A percentile compares a stretch with the other conserved stretches of the same genome.
Conservation (phyloP, 1,140 invertebrate genomes). For the Portunus trituberculatus region DNA sequence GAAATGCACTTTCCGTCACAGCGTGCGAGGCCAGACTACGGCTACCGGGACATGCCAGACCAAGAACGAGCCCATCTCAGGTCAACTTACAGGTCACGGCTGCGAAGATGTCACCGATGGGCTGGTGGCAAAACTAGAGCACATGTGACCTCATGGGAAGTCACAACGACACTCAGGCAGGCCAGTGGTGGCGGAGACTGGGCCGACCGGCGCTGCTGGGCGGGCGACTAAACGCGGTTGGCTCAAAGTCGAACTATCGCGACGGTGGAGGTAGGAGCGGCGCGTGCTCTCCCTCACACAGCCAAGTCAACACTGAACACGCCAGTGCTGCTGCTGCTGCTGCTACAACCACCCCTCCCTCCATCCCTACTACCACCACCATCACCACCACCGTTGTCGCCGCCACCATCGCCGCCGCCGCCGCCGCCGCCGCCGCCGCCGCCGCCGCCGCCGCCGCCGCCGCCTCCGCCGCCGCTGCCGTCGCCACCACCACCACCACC, state of each 20-base stretch:
- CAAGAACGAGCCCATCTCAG: neutral
- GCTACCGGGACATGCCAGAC: neutral
- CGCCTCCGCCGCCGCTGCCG: neutral
- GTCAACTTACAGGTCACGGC: constrained; percentile 47
- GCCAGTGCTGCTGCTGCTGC: neutral
- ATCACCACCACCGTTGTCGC: neutral
- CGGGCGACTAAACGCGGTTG: constrained; percentile 28
- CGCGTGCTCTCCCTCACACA: constrained; percentile 63
- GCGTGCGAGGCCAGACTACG: neutral
- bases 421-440: no score
- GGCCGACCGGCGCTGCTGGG: neutral
- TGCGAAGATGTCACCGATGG: neutral
- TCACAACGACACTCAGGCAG: neutral
- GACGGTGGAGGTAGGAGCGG: constrained; percentile 47
- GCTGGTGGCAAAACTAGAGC: neutral
- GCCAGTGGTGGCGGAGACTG: neutral
- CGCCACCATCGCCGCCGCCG: no score
- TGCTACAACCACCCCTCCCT: neutral
- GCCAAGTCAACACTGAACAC: constrained; percentile 62
- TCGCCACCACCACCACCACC: neutral
- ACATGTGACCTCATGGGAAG: neutral
- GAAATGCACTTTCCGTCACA: neutral
- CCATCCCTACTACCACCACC: no score
- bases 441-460: no score
- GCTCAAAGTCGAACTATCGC: constrained; percentile 10